Evolutionary conservation across 2,888 invertebrate genomes (phyloP).

Genomic region (Eupsilia transversa): DNA sequence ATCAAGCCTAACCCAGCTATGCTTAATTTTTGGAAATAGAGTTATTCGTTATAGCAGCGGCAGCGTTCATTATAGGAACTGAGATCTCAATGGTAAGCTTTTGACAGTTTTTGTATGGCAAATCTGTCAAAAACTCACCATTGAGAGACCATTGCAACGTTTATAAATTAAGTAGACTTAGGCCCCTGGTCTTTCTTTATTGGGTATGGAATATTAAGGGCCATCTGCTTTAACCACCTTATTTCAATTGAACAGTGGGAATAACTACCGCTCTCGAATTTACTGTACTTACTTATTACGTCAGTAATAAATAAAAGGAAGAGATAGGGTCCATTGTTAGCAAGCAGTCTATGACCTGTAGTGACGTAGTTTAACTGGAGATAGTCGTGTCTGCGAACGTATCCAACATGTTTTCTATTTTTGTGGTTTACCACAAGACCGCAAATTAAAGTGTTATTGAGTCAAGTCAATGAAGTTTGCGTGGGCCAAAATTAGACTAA

Average conservation of each 20-base stretch:
- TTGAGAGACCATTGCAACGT: too few relatives aligned
- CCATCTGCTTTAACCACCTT: background rate
- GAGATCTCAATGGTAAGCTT: too few relatives aligned
- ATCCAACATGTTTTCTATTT: conserved; percentile 35
- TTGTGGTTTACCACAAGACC: conserved; percentile 20
- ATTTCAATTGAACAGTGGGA: background rate
- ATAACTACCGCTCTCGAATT: background rate
- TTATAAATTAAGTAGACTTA: too few relatives aligned
- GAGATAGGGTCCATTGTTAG: background rate
- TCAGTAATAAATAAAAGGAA: background rate
- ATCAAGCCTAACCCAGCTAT: background rate
- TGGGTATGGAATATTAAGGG: too few relatives aligned
- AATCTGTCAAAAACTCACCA: too few relatives aligned
- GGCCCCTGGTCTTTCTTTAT: background rate
- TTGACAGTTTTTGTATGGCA: too few relatives aligned
- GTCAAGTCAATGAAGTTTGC: conserved; percentile 9
- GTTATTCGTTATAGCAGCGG: background rate
- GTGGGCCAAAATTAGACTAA: background rate
- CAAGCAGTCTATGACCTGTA: background rate
- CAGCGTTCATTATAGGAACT: background rate
- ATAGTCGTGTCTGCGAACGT: conserved; percentile 19
- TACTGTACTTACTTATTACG: background rate
- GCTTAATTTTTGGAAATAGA: background rate
- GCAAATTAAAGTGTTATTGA: conserved; percentile 17
- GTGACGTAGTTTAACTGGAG: conserved; percentile 14